A percentile compares a stretch with the other conserved stretches of the same genome.
Evolutionary conservation across 2,113 vertebrate genomes (phyloP).

Genomic region (Sebastes schlegelii): DNA sequence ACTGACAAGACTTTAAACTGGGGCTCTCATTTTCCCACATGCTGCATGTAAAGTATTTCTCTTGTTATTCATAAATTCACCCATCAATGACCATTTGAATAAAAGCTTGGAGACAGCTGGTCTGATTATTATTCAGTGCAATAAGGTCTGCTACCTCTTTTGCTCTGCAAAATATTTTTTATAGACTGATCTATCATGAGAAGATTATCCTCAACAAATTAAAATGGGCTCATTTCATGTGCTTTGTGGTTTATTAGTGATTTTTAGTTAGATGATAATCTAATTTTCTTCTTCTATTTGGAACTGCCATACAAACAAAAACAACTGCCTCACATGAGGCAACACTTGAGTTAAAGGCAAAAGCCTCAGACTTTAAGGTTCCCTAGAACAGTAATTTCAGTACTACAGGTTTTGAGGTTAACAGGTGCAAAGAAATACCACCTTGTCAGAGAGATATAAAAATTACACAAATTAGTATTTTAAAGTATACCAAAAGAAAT

Average conservation of each 20-base stretch:
- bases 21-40: neutral
- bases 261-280: neutral
- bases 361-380: no score
- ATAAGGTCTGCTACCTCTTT: neutral
- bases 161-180: neutral
- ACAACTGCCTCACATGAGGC: no score
- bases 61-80: conserved; percentile 1
- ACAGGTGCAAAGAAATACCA: no score
- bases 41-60: neutral
- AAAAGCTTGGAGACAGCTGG: neutral
- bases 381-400: no score
- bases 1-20: neutral
- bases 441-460: no score
- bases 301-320: no score
- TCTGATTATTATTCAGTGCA: conserved; percentile 14
- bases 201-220: neutral
- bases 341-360: no score
- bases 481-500: no score
- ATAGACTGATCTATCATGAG: neutral
- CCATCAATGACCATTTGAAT: neutral
- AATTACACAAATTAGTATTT: no score
- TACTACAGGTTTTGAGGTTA: no score
- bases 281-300: no score
- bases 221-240: neutral
- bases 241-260: neutral